A percentile compares a stretch with the other conserved stretches of the same genome.
phyloP scores from a whole-genome alignment of 2,888 invertebrate genomes.

The Eupithecia pulchellata region DNA sequence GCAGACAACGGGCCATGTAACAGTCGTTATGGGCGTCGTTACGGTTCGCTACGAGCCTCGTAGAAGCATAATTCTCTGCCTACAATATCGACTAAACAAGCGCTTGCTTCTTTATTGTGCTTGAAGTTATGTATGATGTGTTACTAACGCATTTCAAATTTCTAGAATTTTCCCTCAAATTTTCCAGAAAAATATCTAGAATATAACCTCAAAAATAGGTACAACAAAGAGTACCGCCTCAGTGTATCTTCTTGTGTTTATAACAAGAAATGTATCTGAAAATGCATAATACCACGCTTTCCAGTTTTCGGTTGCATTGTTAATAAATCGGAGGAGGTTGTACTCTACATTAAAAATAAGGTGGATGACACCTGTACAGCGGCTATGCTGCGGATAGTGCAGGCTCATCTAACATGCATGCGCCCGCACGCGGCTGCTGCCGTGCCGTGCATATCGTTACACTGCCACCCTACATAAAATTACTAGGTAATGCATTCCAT shows the following conservation, averaged over 20 bases:
- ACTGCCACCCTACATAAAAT: slow-evolving; percentile 36
- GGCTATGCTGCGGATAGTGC: slow-evolving; percentile 44
- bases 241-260: background rate
- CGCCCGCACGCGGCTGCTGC: slow-evolving; percentile 53
- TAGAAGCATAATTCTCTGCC: slow-evolving; percentile 37
- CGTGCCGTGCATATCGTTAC: slow-evolving; percentile 62
- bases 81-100: slow-evolving; percentile 25
- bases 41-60: slow-evolving; percentile 39
- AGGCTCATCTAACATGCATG: slow-evolving; percentile 74
- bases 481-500: slow-evolving; percentile 20
- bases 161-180: background rate
- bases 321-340: slow-evolving; percentile 25
- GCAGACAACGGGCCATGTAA: slow-evolving; percentile 39
- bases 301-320: slow-evolving; percentile 1
- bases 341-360: slow-evolving; percentile 68
- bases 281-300: background rate
- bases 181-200: background rate
- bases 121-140: background rate
- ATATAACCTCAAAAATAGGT: background rate
- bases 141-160: background rate
- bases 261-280: background rate
- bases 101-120: slow-evolving; percentile 6
- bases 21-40: slow-evolving; percentile 41
- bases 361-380: slow-evolving; percentile 65
- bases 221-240: background rate